Conservation (phyloP, 2,797 vertebrate species). For the Rachycentron canadum region DNA sequence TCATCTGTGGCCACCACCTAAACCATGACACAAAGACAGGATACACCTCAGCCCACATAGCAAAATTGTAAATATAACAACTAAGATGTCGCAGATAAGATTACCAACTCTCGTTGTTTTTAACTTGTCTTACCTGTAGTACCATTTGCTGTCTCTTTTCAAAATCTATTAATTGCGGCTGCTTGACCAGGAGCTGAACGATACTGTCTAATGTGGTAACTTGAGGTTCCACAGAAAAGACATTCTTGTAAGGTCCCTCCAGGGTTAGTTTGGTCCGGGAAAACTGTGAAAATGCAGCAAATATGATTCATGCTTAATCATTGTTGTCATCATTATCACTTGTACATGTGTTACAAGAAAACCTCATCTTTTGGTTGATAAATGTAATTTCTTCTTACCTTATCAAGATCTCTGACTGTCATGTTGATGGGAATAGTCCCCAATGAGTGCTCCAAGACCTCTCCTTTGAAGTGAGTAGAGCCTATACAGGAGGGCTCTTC, state of each 20-base stretch:
- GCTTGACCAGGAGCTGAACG: constrained; percentile 87
- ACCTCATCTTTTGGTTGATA: not conserved
- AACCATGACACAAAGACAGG: constrained; percentile 10
- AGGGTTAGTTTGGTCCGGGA: constrained; percentile 83
- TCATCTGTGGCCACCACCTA: constrained; percentile 91
- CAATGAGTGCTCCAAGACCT: constrained; percentile 86
- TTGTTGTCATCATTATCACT: not conserved
- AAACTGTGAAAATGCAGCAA: constrained; percentile 75
- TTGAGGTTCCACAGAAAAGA: constrained; percentile 87
- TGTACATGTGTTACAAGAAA: not conserved
- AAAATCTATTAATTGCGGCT: constrained; percentile 85
- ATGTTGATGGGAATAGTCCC: constrained; percentile 85
- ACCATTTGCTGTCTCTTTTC: constrained; percentile 83
- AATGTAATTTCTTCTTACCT: constrained; percentile 74
- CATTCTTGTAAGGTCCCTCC: constrained; percentile 74
- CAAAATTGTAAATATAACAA: not conserved
- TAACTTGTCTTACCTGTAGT: constrained; percentile 84
- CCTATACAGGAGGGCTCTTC: constrained; percentile 64
- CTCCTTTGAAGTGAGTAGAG: constrained; percentile 79
- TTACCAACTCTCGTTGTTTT: not conserved
- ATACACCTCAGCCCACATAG: not conserved
- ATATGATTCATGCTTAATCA: not conserved
- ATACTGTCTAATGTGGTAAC: constrained; percentile 56
- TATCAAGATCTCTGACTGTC: constrained; percentile 86
- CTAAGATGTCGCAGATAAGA: not conserved